A percentile compares a stretch with the other conserved stretches of the same genome.
These are phyloP conservation scores for Muscicapa striata DNA, from an alignment of 2,797 vertebrate species.

Conservation along the genomic window DNA sequence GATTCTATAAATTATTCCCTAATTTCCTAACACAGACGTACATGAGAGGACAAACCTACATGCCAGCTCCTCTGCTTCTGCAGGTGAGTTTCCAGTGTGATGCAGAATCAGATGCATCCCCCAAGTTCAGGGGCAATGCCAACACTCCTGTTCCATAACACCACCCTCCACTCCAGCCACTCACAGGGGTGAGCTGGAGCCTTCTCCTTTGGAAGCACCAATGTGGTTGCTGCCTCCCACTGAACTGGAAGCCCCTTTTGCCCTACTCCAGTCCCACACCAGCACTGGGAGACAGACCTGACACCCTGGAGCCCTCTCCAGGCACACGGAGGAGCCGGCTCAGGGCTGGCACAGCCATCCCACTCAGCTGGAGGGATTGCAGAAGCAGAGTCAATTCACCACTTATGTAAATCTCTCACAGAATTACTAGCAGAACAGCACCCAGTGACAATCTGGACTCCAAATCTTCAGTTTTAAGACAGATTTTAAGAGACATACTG, in stretches of 20 bases:
- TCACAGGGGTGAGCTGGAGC: neutral
- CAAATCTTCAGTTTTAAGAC: neutral
- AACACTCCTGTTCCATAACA: accelerated
- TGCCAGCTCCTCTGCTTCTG: neutral
- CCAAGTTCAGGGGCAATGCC: neutral
- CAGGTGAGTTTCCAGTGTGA: neutral
- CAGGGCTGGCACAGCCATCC: neutral
- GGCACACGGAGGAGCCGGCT: accelerated
- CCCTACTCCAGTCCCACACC: neutral
- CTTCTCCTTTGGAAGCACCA: neutral
- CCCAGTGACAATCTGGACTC: neutral
- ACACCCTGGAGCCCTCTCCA: accelerated
- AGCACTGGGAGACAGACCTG: neutral
- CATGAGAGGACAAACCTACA: neutral
- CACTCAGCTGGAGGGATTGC: neutral
- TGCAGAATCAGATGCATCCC: neutral
- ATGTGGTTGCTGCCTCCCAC: accelerated
- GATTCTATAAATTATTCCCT: neutral
- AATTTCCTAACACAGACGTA: neutral
- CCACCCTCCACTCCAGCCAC: neutral
- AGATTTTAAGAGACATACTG: neutral
- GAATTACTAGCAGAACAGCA: neutral
- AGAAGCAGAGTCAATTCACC: neutral
- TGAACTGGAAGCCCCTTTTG: neutral
- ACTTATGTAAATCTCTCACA: neutral